These are phyloP conservation scores for Phymastichus coffea DNA, from an alignment of 1,140 invertebrate genomes.

Conservation along the genomic window DNA sequence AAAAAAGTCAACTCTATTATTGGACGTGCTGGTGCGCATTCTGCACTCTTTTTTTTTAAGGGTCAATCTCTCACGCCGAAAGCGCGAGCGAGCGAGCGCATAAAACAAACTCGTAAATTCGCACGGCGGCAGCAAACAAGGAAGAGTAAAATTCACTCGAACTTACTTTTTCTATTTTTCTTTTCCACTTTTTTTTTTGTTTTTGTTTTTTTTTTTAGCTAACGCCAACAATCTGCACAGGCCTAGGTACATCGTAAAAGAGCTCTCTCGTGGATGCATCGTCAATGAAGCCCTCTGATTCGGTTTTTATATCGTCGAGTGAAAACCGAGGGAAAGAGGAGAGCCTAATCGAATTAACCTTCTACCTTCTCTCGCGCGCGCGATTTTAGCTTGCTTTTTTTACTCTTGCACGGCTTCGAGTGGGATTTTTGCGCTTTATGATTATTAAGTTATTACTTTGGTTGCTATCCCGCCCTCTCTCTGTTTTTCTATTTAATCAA, in stretches of 20 bases:
- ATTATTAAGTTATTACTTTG: neutral
- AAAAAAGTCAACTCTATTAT: slow-evolving; percentile 4
- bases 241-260: slow-evolving; percentile 1
- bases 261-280: neutral
- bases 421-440: neutral
- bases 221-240: too few relatives aligned
- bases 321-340: too few relatives aligned
- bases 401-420: too few relatives aligned
- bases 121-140: neutral
- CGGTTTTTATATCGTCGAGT: slow-evolving; percentile 9
- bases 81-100: neutral
- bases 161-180: too few relatives aligned
- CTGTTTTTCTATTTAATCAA: neutral
- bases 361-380: too few relatives aligned
- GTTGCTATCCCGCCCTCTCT: neutral
- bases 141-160: neutral
- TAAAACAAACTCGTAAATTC: slow-evolving; percentile 13
- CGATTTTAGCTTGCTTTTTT: too few relatives aligned
- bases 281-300: slow-evolving; percentile 3
- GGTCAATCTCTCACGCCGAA: neutral
- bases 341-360: too few relatives aligned
- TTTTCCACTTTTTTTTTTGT: too few relatives aligned
- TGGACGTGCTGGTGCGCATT: neutral
- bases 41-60: neutral
- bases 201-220: too few relatives aligned